These are phyloP conservation scores for Molossus alvarezi DNA, from an alignment of 2,797 vertebrate genomes.

Conservation along the genomic window DNA sequence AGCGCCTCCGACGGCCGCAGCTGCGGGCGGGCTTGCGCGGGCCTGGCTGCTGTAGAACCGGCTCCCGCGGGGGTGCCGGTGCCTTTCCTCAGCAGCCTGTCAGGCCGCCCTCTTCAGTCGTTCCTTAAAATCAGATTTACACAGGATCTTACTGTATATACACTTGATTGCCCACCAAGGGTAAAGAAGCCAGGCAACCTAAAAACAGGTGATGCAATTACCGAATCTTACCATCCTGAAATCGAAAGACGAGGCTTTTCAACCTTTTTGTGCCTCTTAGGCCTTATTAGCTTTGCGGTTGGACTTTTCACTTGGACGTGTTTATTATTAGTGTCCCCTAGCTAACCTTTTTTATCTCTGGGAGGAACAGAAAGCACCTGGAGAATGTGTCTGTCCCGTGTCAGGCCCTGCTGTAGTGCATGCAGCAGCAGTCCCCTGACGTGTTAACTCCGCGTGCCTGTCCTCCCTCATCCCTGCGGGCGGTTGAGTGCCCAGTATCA, in stretches of 20 bases:
- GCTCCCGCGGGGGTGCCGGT: background rate
- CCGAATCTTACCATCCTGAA: background rate
- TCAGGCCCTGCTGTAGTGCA: background rate
- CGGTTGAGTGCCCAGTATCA: background rate
- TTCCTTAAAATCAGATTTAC: background rate
- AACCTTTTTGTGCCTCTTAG: background rate
- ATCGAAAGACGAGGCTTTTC: background rate
- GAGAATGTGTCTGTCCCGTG: background rate
- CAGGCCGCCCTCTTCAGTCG: background rate
- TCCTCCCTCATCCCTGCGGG: background rate
- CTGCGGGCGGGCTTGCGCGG: no score
- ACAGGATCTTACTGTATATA: background rate
- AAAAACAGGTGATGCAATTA: background rate
- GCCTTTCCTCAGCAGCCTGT: background rate
- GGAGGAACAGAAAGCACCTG: background rate
- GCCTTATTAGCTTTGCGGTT: background rate
- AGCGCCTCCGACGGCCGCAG: background rate
- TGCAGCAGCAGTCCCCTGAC: background rate
- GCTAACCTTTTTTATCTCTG: constrained; percentile 48
- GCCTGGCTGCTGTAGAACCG: background rate
- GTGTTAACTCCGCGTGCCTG: background rate
- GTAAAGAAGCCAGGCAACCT: constrained; percentile 26
- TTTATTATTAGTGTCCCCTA: constrained; percentile 44
- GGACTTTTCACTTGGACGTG: background rate
- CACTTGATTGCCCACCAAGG: background rate